phyloP scores from a whole-genome alignment of 2,113 vertebrate genomes.

The Tinamus guttatus region DNA sequence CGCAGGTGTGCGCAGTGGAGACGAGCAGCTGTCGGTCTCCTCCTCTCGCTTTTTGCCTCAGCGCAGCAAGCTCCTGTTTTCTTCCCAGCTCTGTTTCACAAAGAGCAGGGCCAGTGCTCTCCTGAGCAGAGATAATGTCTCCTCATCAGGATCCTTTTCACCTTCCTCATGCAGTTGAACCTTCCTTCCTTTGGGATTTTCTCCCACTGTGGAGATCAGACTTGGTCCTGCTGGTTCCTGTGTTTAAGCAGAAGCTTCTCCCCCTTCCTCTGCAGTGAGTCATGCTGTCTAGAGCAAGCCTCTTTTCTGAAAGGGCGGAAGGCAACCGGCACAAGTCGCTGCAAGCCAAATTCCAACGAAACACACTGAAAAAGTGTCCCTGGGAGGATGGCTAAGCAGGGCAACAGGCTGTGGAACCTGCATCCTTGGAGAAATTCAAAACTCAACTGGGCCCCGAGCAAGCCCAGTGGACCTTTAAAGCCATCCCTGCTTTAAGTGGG shows the following conservation, averaged over 20 bases:
- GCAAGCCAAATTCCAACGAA: background rate
- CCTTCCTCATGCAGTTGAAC: background rate
- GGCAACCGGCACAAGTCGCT: background rate
- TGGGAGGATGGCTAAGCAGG: background rate
- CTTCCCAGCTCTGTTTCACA: background rate
- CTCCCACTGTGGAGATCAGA: background rate
- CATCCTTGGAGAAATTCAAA: background rate
- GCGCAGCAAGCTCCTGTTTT: background rate
- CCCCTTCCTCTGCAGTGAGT: background rate
- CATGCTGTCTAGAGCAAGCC: background rate
- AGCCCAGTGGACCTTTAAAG: background rate
- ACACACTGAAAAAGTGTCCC: background rate
- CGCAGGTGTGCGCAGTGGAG: background rate
- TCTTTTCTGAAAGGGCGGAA: background rate
- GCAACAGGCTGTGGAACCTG: background rate
- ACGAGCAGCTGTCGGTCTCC: too few relatives aligned
- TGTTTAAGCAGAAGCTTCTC: background rate
- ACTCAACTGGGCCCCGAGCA: background rate
- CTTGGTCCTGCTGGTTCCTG: background rate
- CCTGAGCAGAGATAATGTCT: background rate
- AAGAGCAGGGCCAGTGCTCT: background rate
- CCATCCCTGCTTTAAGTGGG: background rate
- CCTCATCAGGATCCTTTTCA: background rate
- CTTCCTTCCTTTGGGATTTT: background rate
- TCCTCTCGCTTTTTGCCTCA: background rate